These are phyloP conservation scores for Allygus modestus DNA, from an alignment of 2,888 invertebrate genomes.

Conservation along the genomic window DNA sequence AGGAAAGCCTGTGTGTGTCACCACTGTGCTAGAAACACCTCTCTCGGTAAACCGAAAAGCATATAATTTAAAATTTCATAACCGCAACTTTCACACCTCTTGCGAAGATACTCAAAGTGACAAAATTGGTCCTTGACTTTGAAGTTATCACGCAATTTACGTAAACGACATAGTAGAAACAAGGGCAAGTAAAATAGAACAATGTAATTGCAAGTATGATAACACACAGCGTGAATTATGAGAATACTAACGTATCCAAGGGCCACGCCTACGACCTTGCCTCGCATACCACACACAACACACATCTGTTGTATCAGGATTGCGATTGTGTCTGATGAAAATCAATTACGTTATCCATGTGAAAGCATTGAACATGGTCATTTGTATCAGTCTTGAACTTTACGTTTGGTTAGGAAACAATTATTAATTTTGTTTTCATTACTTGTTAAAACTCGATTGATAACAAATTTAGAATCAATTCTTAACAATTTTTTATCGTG, in stretches of 20 bases:
- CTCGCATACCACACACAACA: conserved; percentile 24
- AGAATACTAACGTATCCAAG: background rate
- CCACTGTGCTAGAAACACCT: background rate
- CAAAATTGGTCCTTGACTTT: background rate
- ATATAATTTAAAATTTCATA: conserved; percentile 14
- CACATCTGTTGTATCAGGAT: too few species aligned
- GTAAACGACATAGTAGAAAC: background rate
- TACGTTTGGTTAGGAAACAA: too few species aligned
- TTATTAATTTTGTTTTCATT: too few species aligned
- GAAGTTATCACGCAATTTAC: background rate
- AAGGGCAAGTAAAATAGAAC: background rate
- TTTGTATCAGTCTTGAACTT: too few species aligned
- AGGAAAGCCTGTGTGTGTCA: conserved; percentile 1
- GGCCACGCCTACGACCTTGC: background rate
- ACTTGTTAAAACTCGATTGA: too few species aligned
- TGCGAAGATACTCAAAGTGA: background rate
- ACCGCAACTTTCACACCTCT: conserved; percentile 9
- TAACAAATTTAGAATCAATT: too few species aligned
- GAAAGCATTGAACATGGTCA: too few species aligned
- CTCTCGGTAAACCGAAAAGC: conserved; percentile 28
- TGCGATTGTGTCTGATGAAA: too few species aligned
- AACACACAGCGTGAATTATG: background rate
- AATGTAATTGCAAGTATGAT: too few species aligned
- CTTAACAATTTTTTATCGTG: too few species aligned
- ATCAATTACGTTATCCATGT: too few species aligned